phyloP scores from a whole-genome alignment of 2,113 vertebrate species.

The Corydoras maculifer region DNA sequence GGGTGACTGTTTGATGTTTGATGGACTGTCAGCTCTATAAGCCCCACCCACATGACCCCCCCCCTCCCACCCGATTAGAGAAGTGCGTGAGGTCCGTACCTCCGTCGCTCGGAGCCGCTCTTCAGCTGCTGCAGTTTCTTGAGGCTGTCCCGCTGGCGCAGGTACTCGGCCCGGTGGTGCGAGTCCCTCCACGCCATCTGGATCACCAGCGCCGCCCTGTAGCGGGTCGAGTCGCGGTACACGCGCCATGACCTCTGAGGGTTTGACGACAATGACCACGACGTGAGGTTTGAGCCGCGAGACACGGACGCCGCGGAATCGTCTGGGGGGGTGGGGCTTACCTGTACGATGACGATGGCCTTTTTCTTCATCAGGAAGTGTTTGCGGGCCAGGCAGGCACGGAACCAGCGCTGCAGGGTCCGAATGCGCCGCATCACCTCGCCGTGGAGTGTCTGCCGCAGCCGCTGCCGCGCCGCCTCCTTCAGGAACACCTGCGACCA shows the following conservation, averaged over 20 bases:
- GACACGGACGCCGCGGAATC: not conserved
- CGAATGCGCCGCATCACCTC: constrained; percentile 80
- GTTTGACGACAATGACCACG: too few species aligned
- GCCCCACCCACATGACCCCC: too few species aligned
- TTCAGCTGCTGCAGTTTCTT: constrained; percentile 57
- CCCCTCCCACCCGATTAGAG: too few species aligned
- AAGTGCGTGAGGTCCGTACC: constrained; percentile 45
- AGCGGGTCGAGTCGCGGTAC: constrained; percentile 56
- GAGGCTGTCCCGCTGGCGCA: constrained; percentile 37
- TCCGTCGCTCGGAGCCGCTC: constrained; percentile 58
- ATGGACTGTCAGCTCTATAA: too few species aligned
- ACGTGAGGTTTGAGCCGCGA: too few species aligned
- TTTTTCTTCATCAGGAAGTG: constrained; percentile 71
- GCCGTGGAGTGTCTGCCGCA: constrained; percentile 77
- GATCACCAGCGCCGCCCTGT: constrained; percentile 68
- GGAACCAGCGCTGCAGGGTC: constrained; percentile 85
- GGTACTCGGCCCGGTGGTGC: constrained; percentile 44
- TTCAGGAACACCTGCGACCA: constrained; percentile 84
- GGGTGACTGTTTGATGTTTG: too few species aligned
- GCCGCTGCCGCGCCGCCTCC: constrained; percentile 70
- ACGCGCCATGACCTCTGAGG: constrained; percentile 68
- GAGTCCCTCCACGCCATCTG: constrained; percentile 75
- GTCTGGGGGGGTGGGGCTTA: not conserved
- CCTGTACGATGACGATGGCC: constrained; percentile 64
- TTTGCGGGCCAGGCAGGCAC: constrained; percentile 70